Conservation (phyloP, 2,113 vertebrate species). For the Gambusia affinis region DNA sequence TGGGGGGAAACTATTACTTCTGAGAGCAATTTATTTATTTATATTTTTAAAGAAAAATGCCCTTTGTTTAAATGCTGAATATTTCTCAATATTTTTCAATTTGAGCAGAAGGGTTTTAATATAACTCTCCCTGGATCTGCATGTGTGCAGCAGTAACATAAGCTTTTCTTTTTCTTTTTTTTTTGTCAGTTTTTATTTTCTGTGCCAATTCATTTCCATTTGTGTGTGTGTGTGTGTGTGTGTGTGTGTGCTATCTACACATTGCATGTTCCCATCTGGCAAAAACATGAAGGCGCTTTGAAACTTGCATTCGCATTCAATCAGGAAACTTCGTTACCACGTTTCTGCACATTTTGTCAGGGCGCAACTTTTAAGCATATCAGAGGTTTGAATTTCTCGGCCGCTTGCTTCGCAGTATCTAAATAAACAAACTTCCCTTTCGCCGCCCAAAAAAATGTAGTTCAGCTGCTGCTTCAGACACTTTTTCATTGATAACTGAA, state of each 20-base stretch:
- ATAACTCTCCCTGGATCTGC: no score
- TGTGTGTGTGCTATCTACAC: neutral
- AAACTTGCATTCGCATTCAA: conserved; percentile 14
- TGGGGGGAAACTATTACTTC: no score
- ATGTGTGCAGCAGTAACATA: no score
- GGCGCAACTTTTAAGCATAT: conserved; percentile 26
- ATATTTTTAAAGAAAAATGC: no score
- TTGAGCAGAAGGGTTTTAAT: no score
- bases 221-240: no score
- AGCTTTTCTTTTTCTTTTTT: no score
- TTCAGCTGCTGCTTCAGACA: conserved; percentile 50
- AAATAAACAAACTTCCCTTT: conserved; percentile 67
- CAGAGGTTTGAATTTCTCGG: conserved; percentile 41
- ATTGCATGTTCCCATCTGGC: neutral
- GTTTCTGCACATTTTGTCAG: neutral
- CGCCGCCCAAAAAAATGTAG: conserved; percentile 41
- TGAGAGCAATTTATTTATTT: no score
- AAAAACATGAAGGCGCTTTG: neutral
- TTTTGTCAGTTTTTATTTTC: no score
- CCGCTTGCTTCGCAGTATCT: conserved; percentile 42
- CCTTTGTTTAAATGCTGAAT: no score
- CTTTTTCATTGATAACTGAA: conserved; percentile 71
- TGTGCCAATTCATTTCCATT: no score
- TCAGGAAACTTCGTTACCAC: conserved; percentile 1
- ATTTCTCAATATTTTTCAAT: no score